These are phyloP conservation scores for Drosophila pandora DNA, from an alignment of 1,140 invertebrate species.

Conservation along the genomic window DNA sequence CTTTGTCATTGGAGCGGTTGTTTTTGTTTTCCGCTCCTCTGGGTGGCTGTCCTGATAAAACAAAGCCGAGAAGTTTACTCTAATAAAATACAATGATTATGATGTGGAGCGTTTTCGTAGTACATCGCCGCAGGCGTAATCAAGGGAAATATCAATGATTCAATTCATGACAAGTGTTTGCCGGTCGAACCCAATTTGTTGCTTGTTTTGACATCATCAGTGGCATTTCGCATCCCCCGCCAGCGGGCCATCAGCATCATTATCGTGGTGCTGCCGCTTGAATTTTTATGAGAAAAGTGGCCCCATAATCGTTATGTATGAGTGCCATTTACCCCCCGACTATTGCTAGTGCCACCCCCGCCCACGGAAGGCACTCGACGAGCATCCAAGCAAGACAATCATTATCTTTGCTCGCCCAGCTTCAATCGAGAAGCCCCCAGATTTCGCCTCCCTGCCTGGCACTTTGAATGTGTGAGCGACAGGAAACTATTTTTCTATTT, in stretches of 20 bases:
- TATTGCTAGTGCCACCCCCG: not conserved
- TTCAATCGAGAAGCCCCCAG: constrained; percentile 6
- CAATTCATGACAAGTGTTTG: constrained; percentile 72
- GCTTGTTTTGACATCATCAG: constrained; percentile 75
- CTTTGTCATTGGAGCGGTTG: constrained; percentile 27
- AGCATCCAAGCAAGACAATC: constrained; percentile 52
- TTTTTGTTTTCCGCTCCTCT: not conserved
- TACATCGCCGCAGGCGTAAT: constrained; percentile 50
- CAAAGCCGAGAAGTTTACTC: constrained; percentile 50
- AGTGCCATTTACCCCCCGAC: constrained; percentile 55
- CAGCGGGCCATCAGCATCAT: constrained; percentile 43
- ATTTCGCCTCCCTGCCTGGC: not conserved
- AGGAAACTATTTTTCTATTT: constrained; percentile 54
- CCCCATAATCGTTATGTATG: constrained; percentile 77
- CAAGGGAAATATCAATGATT: constrained; percentile 73
- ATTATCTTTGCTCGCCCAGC: constrained; percentile 61
- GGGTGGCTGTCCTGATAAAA: constrained; percentile 30
- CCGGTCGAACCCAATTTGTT: constrained; percentile 68
- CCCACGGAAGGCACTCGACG: constrained; percentile 15
- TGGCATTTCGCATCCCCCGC: constrained; percentile 33
- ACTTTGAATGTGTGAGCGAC: constrained; percentile 12
- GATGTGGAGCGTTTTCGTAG: constrained; percentile 36
- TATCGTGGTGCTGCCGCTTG: constrained; percentile 64
- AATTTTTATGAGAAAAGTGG: constrained; percentile 80
- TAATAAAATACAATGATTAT: constrained; percentile 78